Conservation (phyloP, 2,888 invertebrate genomes). For the Hyles lineata region DNA sequence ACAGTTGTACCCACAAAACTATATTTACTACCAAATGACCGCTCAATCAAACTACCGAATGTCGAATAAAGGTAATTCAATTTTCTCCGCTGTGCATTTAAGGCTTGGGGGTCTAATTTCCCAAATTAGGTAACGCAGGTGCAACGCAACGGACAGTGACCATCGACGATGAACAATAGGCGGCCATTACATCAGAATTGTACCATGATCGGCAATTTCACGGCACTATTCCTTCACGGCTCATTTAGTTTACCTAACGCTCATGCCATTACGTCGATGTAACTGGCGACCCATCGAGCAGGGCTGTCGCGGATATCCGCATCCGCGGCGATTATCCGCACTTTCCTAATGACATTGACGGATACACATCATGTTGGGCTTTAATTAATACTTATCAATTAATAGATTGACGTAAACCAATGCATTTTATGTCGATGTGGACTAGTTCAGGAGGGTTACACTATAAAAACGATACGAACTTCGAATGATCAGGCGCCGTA, state of each 20-base stretch:
- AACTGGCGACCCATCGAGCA: constrained; percentile 37
- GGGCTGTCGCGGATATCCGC: constrained; percentile 22
- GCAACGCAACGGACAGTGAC: constrained; percentile 14
- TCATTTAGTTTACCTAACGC: constrained; percentile 65
- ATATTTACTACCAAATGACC: neutral
- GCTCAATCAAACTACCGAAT: neutral
- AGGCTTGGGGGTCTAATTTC: neutral
- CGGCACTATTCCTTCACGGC: constrained; percentile 57
- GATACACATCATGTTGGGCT: neutral
- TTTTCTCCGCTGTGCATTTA: constrained; percentile 17
- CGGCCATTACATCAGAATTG: constrained; percentile 21
- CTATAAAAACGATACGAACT: no score
- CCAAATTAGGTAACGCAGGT: constrained; percentile 25
- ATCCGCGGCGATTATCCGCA: neutral
- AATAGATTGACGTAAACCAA: neutral
- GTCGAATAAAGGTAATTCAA: constrained; percentile 13
- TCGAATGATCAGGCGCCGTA: no score
- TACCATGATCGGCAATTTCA: constrained; percentile 60
- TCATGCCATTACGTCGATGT: constrained; percentile 60
- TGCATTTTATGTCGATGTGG: neutral
- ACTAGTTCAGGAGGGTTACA: no score
- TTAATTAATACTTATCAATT: constrained; percentile 7
- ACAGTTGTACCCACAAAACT: no score
- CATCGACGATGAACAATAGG: constrained; percentile 16
- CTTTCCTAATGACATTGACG: neutral